These are phyloP conservation scores for Epizoanthus stellaris DNA, from an alignment of 92 coral and sea anemone species.

Conservation along the genomic window DNA sequence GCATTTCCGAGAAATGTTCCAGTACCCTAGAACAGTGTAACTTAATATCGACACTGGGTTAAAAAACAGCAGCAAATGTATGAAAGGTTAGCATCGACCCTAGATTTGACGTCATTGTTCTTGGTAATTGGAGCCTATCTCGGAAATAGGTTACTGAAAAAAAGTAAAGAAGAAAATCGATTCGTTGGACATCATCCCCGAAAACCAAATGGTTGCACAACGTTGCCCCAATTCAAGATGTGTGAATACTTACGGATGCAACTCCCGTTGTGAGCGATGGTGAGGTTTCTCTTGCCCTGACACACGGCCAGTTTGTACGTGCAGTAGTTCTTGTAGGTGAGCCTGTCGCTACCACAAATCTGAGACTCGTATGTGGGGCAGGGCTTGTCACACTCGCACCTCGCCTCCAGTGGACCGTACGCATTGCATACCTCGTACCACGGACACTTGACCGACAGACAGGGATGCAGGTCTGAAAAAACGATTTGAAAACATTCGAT, in stretches of 20 bases:
- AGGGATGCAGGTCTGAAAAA: conserved; percentile 18
- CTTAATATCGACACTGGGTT: too few species aligned
- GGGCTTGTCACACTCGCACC: conserved; percentile 33
- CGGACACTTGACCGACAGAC: conserved; percentile 24
- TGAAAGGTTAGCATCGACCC: too few species aligned
- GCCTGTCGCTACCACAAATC: conserved; percentile 18
- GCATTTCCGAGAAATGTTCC: too few species aligned
- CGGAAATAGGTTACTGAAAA: too few species aligned
- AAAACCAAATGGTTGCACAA: neutral
- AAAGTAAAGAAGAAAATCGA: too few species aligned
- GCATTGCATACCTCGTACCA: conserved; percentile 40
- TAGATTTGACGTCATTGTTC: too few species aligned
- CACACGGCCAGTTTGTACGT: conserved; percentile 13
- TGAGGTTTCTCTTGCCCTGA: neutral
- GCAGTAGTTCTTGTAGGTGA: conserved; percentile 28
- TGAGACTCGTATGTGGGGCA: conserved; percentile 21
- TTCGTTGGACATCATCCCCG: too few species aligned
- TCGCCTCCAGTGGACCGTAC: conserved; percentile 17
- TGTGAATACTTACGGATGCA: conserved; percentile 16
- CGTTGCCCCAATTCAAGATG: neutral
- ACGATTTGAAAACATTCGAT: too few species aligned
- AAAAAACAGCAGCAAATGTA: too few species aligned
- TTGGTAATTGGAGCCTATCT: too few species aligned
- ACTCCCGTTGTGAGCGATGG: conserved; percentile 27
- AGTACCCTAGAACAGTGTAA: too few species aligned